Evolutionary conservation across 2,113 vertebrate species (phyloP).

Genomic region (Halcyon senegalensis): DNA sequence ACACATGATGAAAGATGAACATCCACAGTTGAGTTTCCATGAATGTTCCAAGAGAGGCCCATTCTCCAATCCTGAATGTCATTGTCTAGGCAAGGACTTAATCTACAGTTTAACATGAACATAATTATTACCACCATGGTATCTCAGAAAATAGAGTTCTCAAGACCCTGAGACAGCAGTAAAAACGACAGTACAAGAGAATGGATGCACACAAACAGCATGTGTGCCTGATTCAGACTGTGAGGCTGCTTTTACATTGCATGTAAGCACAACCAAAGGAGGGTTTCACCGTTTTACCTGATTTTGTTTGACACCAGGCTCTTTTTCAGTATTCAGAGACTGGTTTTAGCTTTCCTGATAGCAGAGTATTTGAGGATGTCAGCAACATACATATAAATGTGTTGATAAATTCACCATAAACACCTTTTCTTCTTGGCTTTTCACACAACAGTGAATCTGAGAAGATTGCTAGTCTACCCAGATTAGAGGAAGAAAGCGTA

Average conservation of each 20-base stretch:
- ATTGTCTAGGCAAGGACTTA: neutral
- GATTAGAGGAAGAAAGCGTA: neutral
- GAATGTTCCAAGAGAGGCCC: neutral
- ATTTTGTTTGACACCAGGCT: neutral
- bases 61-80: neutral
- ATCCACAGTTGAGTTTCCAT: neutral
- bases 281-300: neutral
- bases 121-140: neutral
- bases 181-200: neutral
- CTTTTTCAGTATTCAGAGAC: neutral
- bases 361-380: neutral
- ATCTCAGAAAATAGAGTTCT: neutral
- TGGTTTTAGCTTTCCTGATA: neutral
- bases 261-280: neutral
- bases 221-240: neutral
- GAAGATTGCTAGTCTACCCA: neutral
- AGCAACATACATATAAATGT: neutral
- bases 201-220: accelerated
- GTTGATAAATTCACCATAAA: neutral
- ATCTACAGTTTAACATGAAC: neutral
- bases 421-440: neutral
- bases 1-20: neutral
- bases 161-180: neutral
- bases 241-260: neutral
- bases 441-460: neutral